phyloP scores from a whole-genome alignment of 2,797 vertebrate genomes.

The Okamejei kenojei region DNA sequence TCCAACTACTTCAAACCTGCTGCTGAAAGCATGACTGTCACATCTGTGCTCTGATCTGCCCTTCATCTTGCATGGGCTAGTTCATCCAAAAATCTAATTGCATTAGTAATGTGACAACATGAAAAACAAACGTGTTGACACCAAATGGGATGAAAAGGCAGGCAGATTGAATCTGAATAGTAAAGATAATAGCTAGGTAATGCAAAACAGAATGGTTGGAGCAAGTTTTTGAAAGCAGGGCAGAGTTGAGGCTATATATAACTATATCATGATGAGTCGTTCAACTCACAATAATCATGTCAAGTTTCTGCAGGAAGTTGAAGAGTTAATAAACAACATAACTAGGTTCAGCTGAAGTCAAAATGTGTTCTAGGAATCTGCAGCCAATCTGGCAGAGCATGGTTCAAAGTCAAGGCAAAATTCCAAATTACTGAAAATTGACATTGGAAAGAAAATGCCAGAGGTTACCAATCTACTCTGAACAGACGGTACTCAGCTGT shows the following conservation, averaged over 20 bases:
- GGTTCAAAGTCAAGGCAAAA: slow-evolving; percentile 3
- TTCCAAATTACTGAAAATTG: not conserved
- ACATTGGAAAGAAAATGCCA: not conserved
- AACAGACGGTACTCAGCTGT: not conserved
- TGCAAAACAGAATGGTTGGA: not conserved
- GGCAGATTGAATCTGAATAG: not conserved
- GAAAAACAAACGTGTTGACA: not conserved
- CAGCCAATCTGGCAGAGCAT: slow-evolving; percentile 21
- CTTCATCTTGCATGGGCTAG: not conserved
- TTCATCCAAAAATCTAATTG: not conserved
- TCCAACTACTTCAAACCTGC: not conserved
- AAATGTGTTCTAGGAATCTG: not conserved
- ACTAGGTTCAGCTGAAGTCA: not conserved
- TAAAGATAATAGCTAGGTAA: not conserved
- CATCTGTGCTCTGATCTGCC: not conserved
- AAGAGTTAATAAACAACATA: slow-evolving; percentile 6
- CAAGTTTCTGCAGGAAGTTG: not conserved
- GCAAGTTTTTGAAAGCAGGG: not conserved
- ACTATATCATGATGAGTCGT: not conserved
- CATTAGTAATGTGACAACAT: not conserved
- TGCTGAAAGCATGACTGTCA: not conserved
- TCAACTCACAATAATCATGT: not conserved
- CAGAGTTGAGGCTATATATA: not conserved
- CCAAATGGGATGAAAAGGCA: not conserved
- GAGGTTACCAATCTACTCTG: not conserved